phyloP scores from a whole-genome alignment of 2,797 vertebrate genomes.

The Urophycis tenuis region DNA sequence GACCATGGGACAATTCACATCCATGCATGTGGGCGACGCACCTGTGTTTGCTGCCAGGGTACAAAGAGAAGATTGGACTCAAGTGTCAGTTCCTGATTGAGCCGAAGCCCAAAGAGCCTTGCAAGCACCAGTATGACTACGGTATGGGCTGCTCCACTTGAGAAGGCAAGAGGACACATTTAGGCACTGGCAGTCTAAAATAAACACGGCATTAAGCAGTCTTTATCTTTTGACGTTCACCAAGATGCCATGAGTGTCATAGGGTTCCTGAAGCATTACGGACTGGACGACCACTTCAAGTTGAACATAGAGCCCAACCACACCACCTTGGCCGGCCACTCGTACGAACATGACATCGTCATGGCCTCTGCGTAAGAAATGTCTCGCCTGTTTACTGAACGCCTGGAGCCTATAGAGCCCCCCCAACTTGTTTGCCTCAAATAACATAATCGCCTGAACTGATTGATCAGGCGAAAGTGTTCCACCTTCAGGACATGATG shows the following conservation, averaged over 20 bases:
- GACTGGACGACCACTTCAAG: slow-evolving; percentile 63
- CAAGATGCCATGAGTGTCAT: slow-evolving; percentile 67
- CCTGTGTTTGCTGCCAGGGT: slow-evolving; percentile 45
- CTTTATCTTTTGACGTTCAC: background rate
- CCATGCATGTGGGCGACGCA: background rate
- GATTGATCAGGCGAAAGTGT: background rate
- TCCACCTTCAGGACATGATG: background rate
- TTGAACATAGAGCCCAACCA: slow-evolving; percentile 70
- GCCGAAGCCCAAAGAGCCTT: slow-evolving; percentile 67
- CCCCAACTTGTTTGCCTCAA: background rate
- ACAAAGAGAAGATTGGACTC: slow-evolving; percentile 67
- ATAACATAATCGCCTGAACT: background rate
- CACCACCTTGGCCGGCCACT: slow-evolving; percentile 68
- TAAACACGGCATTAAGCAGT: background rate
- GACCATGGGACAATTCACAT: background rate
- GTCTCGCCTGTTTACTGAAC: background rate
- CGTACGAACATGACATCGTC: slow-evolving; percentile 63
- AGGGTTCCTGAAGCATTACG: slow-evolving; percentile 64
- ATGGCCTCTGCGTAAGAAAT: slow-evolving; percentile 56
- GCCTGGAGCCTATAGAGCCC: background rate
- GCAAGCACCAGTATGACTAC: slow-evolving; percentile 69
- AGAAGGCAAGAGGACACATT: background rate
- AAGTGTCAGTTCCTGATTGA: slow-evolving; percentile 69
- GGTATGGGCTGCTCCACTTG: slow-evolving; percentile 37
- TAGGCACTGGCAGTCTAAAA: background rate